Conservation (phyloP, 2,888 invertebrate species). For the Eucera pruinosa region DNA sequence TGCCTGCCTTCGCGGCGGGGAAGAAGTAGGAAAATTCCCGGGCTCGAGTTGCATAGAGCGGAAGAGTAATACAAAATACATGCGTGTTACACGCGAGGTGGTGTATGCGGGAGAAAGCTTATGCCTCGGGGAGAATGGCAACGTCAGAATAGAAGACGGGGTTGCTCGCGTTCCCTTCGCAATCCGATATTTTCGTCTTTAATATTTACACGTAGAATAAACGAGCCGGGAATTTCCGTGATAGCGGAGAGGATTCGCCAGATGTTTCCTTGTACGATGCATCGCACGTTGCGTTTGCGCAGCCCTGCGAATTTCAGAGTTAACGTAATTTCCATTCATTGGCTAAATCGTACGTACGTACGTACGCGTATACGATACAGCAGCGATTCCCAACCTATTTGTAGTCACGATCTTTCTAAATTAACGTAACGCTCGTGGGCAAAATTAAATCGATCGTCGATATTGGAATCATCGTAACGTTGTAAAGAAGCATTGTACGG, state of each 20-base stretch:
- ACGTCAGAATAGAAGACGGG: slow-evolving; percentile 33
- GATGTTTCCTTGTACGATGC: not conserved
- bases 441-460: too few species aligned
- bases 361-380: too few species aligned
- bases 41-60: slow-evolving; percentile 12
- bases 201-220: slow-evolving; percentile 42
- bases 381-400: too few species aligned
- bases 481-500: too few species aligned
- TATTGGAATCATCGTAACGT: too few species aligned
- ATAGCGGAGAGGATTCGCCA: not conserved
- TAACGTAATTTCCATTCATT: not conserved
- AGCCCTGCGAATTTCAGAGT: not conserved
- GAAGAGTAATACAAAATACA: slow-evolving; percentile 36
- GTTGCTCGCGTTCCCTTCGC: slow-evolving; percentile 38
- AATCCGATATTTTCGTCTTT: slow-evolving; percentile 42
- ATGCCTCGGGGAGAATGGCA: slow-evolving; percentile 46
- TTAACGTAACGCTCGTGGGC: too few species aligned
- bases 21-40: not conserved
- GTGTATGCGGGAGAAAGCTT: slow-evolving; percentile 23
- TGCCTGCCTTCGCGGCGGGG: not conserved
- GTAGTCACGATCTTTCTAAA: too few species aligned
- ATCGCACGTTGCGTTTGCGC: not conserved
- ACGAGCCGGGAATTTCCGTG: slow-evolving; percentile 13
- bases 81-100: slow-evolving; percentile 25
- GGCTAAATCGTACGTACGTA: not conserved